phyloP scores from a whole-genome alignment of 35 echinoderm and acorn worm species.

The Heliocidaris tuberculata region DNA sequence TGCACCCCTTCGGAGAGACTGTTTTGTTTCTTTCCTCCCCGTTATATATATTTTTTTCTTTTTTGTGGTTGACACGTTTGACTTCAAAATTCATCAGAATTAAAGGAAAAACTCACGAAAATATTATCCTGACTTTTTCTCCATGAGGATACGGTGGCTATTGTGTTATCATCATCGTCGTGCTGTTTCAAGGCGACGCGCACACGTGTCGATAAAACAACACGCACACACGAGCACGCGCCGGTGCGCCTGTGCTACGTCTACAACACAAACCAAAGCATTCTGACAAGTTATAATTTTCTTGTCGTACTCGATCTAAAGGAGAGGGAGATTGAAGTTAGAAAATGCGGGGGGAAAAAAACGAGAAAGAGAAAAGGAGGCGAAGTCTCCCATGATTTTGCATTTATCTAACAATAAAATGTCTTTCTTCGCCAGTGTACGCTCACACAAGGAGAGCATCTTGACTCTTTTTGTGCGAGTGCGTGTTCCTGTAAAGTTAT shows the following conservation, averaged over 20 bases:
- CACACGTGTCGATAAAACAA: constrained; percentile 44
- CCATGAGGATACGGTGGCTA: not conserved
- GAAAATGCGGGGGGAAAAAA: not conserved
- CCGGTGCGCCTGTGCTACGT: constrained; percentile 21
- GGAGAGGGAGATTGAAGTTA: not conserved
- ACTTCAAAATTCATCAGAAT: not conserved
- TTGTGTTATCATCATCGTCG: not conserved
- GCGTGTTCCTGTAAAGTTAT: constrained; percentile 20
- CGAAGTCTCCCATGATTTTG: not conserved
- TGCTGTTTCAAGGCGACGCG: constrained; percentile 2
- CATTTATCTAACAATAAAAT: constrained; percentile 9
- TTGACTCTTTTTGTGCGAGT: not conserved
- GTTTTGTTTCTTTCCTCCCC: not conserved
- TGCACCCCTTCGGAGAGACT: not conserved
- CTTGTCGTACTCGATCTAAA: not conserved
- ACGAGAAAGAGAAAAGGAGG: not conserved
- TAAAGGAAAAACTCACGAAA: not conserved
- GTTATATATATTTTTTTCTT: not conserved
- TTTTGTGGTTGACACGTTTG: constrained; percentile 36
- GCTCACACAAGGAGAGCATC: not conserved
- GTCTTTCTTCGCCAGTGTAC: not conserved
- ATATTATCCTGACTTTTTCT: not conserved
- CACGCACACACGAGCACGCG: constrained; percentile 20
- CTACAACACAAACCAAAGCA: constrained; percentile 3
- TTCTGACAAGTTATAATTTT: constrained; percentile 6